Evolutionary conservation across 2,797 vertebrate genomes (phyloP).

Genomic region (Erethizon dorsatum): DNA sequence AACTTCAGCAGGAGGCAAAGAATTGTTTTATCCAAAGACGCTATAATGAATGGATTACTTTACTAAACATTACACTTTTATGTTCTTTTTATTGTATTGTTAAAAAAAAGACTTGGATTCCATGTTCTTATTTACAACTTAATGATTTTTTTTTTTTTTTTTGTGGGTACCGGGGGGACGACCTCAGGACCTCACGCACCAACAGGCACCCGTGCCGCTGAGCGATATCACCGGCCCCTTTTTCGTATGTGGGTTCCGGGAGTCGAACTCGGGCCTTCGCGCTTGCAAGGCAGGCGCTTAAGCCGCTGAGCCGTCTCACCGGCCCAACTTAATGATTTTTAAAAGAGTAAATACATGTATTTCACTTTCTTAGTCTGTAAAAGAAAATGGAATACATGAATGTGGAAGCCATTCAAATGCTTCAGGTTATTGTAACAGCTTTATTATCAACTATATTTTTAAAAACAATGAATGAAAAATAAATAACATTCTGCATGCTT

Average conservation of each 20-base stretch:
- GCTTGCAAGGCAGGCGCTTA: no score
- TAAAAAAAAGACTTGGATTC: constrained; percentile 25
- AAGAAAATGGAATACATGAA: not conserved
- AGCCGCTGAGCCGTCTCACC: no score
- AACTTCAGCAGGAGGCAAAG: not conserved
- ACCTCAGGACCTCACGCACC: no score
- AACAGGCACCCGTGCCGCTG: no score
- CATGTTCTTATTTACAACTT: not conserved
- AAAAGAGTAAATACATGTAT: not conserved
- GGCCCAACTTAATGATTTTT: not conserved
- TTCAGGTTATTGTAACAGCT: not conserved
- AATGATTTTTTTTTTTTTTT: no score
- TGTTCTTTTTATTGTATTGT: not conserved
- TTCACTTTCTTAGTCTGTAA: not conserved
- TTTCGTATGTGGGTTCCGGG: no score
- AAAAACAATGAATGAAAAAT: not conserved
- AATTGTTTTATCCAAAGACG: not conserved
- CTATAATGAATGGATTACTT: not conserved
- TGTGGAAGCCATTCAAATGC: not conserved
- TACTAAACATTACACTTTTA: not conserved
- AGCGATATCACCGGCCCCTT: no score
- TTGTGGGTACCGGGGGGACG: no score
- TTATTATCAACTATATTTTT: not conserved
- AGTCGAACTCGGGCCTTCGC: no score
- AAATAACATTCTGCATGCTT: not conserved